Evolutionary conservation across 1,140 invertebrate genomes (phyloP).

Genomic region (Centruroides sculpturatus): DNA sequence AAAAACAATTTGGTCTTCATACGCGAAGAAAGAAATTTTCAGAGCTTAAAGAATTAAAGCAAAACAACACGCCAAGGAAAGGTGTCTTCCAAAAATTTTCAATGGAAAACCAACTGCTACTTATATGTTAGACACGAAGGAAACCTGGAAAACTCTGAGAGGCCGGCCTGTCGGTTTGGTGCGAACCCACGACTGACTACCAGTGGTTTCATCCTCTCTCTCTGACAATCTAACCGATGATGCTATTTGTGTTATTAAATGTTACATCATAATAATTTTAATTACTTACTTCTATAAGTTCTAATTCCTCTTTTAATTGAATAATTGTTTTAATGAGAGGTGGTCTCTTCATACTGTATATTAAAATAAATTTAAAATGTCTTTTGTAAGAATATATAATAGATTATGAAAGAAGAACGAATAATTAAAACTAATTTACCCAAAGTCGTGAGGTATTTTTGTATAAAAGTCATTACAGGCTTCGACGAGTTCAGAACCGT

Average conservation of each 20-base stretch:
- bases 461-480: slow-evolving; percentile 40
- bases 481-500: slow-evolving; percentile 15
- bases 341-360: slow-evolving; percentile 21
- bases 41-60: not conserved
- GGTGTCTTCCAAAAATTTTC: too few species aligned
- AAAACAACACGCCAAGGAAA: too few species aligned
- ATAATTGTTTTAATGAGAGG: slow-evolving; percentile 22
- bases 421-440: slow-evolving; percentile 18
- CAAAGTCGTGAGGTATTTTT: slow-evolving; percentile 43
- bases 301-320: slow-evolving; percentile 31
- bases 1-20: too few species aligned
- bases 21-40: not conserved
- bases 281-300: slow-evolving; percentile 33
- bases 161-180: too few species aligned
- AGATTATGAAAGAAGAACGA: too few species aligned
- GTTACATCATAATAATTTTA: not conserved
- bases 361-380: not conserved
- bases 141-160: not conserved
- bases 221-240: too few species aligned
- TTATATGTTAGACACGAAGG: too few species aligned
- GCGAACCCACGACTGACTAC: not conserved
- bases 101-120: too few species aligned
- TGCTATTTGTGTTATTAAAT: not conserved
- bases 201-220: too few species aligned
- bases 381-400: not conserved